Conservation (phyloP, 2,888 invertebrate genomes). For the Heliconius ethilla region DNA sequence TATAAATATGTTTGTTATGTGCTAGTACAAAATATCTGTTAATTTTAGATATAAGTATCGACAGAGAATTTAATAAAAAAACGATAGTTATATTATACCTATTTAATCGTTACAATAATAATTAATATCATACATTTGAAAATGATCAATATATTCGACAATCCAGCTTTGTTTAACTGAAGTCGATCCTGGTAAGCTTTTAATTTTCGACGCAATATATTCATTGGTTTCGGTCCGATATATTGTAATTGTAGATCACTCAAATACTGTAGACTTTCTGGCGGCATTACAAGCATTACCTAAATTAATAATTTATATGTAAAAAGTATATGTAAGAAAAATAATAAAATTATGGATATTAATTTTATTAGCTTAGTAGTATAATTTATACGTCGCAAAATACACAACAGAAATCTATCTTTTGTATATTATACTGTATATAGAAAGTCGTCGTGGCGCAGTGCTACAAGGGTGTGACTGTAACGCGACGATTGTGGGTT, state of each 20-base stretch:
- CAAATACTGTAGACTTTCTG: conserved; percentile 57
- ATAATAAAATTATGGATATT: not conserved
- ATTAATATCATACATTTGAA: conserved; percentile 10
- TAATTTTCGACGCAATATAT: conserved; percentile 64
- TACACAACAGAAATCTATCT: not conserved
- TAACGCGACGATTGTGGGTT: too few relatives aligned
- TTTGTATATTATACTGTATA: not conserved
- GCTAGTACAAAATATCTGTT: not conserved
- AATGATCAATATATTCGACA: not conserved
- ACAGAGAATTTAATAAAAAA: not conserved
- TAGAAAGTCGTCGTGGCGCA: too few relatives aligned
- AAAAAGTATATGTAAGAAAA: not conserved
- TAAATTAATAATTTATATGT: conserved; percentile 41
- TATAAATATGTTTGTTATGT: not conserved
- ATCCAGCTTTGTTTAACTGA: conserved; percentile 34
- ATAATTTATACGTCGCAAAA: not conserved
- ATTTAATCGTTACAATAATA: conserved; percentile 32
- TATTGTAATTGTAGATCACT: conserved; percentile 62
- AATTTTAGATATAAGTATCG: too few relatives aligned
- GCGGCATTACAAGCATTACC: conserved; percentile 68
- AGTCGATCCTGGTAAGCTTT: conserved; percentile 52
- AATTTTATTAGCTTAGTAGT: too few relatives aligned
- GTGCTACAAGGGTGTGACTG: too few relatives aligned
- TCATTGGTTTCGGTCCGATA: conserved; percentile 59
- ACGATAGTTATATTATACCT: not conserved